Evolutionary conservation across 2,113 vertebrate species (phyloP).

Genomic region (Numida meleagris): DNA sequence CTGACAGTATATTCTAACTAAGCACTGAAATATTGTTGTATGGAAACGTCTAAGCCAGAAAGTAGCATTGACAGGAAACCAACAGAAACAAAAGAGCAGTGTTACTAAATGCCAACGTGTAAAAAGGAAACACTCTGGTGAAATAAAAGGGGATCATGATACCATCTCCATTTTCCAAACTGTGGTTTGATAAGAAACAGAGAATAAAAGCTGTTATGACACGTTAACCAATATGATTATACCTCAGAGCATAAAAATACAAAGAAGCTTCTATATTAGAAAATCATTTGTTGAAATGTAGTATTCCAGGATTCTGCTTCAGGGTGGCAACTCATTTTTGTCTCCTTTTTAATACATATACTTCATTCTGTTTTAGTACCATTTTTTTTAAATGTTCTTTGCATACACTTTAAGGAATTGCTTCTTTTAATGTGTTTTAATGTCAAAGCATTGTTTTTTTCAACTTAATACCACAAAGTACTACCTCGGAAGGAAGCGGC

Average conservation of each 20-base stretch:
- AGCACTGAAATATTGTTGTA: neutral
- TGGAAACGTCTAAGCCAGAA: neutral
- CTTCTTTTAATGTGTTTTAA: neutral
- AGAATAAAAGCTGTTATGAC: neutral
- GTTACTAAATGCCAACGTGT: neutral
- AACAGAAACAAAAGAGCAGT: neutral
- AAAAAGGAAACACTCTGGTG: neutral
- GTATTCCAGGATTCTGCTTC: neutral
- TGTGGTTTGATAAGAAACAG: neutral
- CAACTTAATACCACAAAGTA: neutral
- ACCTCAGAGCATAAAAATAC: neutral
- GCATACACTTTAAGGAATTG: neutral
- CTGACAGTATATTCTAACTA: constrained; percentile 22
- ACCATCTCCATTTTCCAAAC: neutral
- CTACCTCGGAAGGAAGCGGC: neutral
- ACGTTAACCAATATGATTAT: neutral
- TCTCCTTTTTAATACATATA: neutral
- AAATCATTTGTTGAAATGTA: neutral
- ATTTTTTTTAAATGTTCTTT: neutral
- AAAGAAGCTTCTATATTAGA: neutral
- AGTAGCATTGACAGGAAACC: neutral
- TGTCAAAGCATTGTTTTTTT: neutral
- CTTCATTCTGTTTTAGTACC: neutral
- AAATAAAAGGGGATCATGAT: neutral
- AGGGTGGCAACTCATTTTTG: neutral